Percentiles rank a stretch among this genome's conserved stretches.
phyloP scores from a whole-genome alignment of 2,113 vertebrate genomes.

The Hemibagrus wyckioides region DNA sequence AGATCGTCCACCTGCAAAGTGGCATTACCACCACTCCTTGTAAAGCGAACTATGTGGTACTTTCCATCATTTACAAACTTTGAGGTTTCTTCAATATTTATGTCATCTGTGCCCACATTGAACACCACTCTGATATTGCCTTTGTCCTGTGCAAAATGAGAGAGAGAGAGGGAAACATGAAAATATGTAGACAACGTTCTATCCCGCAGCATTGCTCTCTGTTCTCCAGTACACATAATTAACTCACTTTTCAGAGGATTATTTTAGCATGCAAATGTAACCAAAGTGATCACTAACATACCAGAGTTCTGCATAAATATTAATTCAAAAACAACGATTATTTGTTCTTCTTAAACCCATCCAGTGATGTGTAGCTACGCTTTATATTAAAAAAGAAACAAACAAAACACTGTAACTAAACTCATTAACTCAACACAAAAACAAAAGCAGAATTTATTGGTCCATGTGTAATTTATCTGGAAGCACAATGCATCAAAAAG shows the following conservation, averaged over 20 bases:
- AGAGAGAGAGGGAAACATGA: constrained; percentile 4
- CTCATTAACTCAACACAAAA: constrained; percentile 19
- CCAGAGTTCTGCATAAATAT: background rate
- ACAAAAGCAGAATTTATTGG: constrained; percentile 42
- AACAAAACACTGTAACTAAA: background rate
- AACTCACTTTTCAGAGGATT: background rate
- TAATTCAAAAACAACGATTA: background rate
- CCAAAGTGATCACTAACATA: background rate
- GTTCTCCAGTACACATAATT: background rate
- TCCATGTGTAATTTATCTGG: constrained; percentile 19
- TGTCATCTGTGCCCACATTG: constrained; percentile 98
- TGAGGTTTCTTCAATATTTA: constrained; percentile 96
- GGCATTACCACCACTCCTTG: constrained; percentile 96
- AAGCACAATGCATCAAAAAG: constrained; percentile 48
- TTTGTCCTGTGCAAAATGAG: constrained; percentile 81
- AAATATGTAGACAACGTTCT: background rate
- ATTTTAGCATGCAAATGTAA: constrained; percentile 10
- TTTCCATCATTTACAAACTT: constrained; percentile 99
- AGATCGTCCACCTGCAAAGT: constrained; percentile 98
- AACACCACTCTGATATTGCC: constrained; percentile 98
- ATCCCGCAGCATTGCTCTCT: background rate
- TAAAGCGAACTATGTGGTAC: constrained; percentile 98
- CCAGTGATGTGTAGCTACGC: constrained; percentile 2
- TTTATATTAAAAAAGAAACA: constrained; percentile 30
- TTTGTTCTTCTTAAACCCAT: constrained; percentile 14